Evolutionary conservation across 2,113 vertebrate genomes (phyloP), one percentile per base, ranked within the genome.

Genomic region (Climacteris rufus): DNA sequence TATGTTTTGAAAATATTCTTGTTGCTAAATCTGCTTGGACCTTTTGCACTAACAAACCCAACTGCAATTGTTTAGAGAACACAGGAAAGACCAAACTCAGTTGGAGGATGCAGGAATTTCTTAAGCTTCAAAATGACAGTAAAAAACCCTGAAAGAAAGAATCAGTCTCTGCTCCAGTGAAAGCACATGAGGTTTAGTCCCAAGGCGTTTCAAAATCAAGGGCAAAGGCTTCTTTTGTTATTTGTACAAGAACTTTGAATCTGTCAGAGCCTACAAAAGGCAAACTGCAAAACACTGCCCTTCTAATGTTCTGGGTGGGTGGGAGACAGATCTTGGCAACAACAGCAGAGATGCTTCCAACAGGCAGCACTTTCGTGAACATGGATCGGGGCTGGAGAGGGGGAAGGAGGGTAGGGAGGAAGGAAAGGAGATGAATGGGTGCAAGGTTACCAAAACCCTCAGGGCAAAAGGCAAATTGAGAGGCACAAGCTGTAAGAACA

Each of bases 1-100:
- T 83, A 23, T 88, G 68, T 93, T 96, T 94, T 96, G 92, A 91
- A 94, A 93, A 94, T 70, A 80, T 49, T 35, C 63, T 90, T 95
- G 85, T 65, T 81, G 70, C 82, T 96, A 91, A 96, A 93, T 92
- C 95, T 93, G 63, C 89, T 50, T 63, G 89, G 92, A 63, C 87
- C 40, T 87, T 85, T 70, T 80, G 59, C 60, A 85, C 61, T 27
- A 94, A 87, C 50, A 90, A 84, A 87, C 6, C 2, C 92, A 96
- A 78, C 80, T 94, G 83, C 79, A 74, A 10, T 13, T 59, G 47
- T 79, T 89, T 94, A 91, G 42, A 92, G 47, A 47, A 37, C 56
- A 57, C 47, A 86, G 75, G 53, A 74, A 78, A 84, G 72, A 87
- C 53, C 72, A 76, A 95, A 63, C 72, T 77, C 54, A 89, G 52